Percentiles rank a stretch among this genome's conserved stretches.
phyloP scores from a whole-genome alignment of 2,888 invertebrate genomes.

The Noctua fimbriata region DNA sequence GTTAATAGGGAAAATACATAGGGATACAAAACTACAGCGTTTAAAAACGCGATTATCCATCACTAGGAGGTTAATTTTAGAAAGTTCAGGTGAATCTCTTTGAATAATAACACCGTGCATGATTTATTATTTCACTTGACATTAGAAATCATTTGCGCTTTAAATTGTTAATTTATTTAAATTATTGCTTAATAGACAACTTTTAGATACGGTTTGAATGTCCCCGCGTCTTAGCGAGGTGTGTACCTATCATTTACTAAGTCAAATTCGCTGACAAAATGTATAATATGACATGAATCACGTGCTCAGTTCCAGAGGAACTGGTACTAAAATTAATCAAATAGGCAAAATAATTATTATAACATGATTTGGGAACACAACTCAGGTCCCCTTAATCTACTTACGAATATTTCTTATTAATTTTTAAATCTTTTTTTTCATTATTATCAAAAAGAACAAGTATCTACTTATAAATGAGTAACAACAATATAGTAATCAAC shows the following conservation, averaged over 20 bases:
- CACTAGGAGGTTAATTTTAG: constrained; percentile 12
- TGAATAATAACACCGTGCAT: not conserved
- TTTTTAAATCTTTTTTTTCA: not conserved
- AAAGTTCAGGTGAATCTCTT: constrained; percentile 5
- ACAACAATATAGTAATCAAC: constrained; percentile 14
- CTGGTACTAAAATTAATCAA: not conserved
- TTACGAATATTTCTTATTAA: not conserved
- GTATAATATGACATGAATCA: not conserved
- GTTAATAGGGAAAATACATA: constrained; percentile 7
- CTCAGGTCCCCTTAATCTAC: not conserved
- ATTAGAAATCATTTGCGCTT: not conserved
- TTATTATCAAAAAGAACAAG: too few relatives aligned
- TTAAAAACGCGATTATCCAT: not conserved
- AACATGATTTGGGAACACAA: not conserved
- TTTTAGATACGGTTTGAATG: not conserved
- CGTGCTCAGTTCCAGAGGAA: not conserved
- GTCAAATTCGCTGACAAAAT: not conserved
- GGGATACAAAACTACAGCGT: constrained; percentile 10
- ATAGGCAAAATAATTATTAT: not conserved
- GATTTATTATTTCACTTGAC: not conserved
- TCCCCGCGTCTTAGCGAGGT: not conserved
- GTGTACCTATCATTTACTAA: not conserved
- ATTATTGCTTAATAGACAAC: not conserved
- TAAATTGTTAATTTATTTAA: not conserved
- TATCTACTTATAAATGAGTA: not conserved